Evolutionary conservation across 2,797 vertebrate genomes (phyloP).

Genomic region (Nannoperca australis): DNA sequence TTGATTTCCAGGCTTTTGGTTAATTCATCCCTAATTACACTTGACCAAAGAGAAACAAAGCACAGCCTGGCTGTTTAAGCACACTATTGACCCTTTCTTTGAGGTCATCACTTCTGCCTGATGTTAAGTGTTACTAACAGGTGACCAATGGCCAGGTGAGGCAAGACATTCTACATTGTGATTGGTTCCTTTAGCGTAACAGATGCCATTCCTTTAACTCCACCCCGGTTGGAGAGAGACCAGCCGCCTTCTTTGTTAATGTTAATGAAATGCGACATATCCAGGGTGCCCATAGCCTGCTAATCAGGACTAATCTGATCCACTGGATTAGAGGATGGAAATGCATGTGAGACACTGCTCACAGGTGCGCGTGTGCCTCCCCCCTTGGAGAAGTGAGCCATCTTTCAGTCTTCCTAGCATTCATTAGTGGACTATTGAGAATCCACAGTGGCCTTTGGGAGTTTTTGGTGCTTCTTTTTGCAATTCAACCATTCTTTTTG

Average conservation of each 20-base stretch:
- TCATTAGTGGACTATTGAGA: slow-evolving; percentile 17
- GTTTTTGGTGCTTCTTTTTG: slow-evolving; percentile 6
- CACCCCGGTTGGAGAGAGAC: slow-evolving; percentile 27
- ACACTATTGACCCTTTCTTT: neutral
- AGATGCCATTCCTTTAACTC: slow-evolving; percentile 38
- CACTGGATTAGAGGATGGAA: slow-evolving; percentile 79
- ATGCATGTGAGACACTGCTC: slow-evolving; percentile 67
- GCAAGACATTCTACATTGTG: slow-evolving; percentile 2
- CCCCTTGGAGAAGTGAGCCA: slow-evolving; percentile 49
- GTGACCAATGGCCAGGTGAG: slow-evolving; percentile 36
- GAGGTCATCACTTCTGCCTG: neutral
- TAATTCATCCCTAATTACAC: slow-evolving; percentile 9
- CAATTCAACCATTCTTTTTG: slow-evolving; percentile 3
- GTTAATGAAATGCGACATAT: slow-evolving; percentile 78
- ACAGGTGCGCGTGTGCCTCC: slow-evolving; percentile 61
- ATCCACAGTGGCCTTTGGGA: neutral
- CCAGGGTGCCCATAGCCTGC: slow-evolving; percentile 83
- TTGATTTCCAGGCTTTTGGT: slow-evolving; percentile 15
- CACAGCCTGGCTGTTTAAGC: neutral
- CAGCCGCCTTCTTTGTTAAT: slow-evolving; percentile 56
- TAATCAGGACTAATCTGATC: slow-evolving; percentile 90
- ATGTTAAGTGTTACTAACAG: neutral
- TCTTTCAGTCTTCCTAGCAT: slow-evolving; percentile 32
- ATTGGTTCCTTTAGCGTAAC: slow-evolving; percentile 31
- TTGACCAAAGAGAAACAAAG: neutral